Evolutionary conservation across 1,140 invertebrate genomes (phyloP).

Genomic region (Mylabris phalerata): DNA sequence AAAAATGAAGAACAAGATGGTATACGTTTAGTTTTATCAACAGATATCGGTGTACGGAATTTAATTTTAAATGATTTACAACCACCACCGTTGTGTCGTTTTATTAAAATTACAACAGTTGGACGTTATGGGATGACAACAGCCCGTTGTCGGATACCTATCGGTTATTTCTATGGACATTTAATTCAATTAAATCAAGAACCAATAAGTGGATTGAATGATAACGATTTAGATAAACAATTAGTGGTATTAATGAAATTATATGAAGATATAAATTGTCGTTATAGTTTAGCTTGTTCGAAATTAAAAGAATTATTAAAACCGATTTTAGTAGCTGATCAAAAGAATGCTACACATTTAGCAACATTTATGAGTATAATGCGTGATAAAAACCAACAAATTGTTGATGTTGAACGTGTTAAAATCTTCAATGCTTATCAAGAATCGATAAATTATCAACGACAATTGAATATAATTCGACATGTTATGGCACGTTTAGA

Average conservation of each 20-base stretch:
- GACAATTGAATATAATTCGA: conserved; percentile 69
- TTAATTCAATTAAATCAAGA: conserved; percentile 54
- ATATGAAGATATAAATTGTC: conserved; percentile 74
- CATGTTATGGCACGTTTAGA: conserved; percentile 66
- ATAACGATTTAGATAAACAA: conserved; percentile 35
- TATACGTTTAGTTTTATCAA: conserved; percentile 73
- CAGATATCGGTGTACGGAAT: conserved; percentile 76
- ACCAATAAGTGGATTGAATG: conserved; percentile 21
- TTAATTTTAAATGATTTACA: conserved; percentile 82
- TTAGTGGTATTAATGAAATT: conserved; percentile 41
- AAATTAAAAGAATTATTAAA: conserved; percentile 69
- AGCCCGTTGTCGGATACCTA: conserved; percentile 79
- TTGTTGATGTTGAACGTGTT: conserved; percentile 48
- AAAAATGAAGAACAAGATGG: conserved; percentile 75
- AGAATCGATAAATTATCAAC: conserved; percentile 73
- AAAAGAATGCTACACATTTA: conserved; percentile 72
- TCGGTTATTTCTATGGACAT: conserved; percentile 90
- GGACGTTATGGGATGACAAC: conserved; percentile 86
- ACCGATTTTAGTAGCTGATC: conserved; percentile 66
- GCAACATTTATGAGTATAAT: conserved; percentile 65
- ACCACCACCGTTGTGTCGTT: conserved; percentile 80
- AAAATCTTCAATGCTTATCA: conserved; percentile 75
- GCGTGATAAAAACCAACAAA: conserved; percentile 53
- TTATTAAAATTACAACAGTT: conserved; percentile 83
- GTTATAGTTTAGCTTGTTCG: conserved; percentile 75